phyloP scores from a whole-genome alignment of 2,888 invertebrate species.

The Aelia acuminata region DNA sequence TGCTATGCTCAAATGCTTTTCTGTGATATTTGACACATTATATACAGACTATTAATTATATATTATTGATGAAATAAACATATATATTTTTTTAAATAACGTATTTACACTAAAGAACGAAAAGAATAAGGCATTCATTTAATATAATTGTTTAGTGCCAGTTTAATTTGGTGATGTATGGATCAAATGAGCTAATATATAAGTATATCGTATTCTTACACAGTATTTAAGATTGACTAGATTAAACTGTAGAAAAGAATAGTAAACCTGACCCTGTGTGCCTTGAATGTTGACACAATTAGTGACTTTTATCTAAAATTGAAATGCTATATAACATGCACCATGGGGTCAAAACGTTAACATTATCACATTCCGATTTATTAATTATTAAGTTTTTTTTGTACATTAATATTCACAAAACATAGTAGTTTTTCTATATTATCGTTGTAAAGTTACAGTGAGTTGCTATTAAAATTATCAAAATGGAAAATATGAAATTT shows the following conservation, averaged over 20 bases:
- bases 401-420: conserved; percentile 45
- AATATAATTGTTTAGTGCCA: conserved; percentile 57
- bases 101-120: conserved; percentile 55
- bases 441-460: conserved; percentile 51
- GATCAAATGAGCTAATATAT: conserved; percentile 57
- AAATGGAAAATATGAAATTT: conserved; percentile 15
- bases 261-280: conserved; percentile 56
- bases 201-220: conserved; percentile 60
- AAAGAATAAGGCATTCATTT: conserved; percentile 51
- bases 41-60: conserved; percentile 59
- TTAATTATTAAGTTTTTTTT: conserved; percentile 45
- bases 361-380: conserved; percentile 55
- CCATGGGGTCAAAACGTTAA: conserved; percentile 57
- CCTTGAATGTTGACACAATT: conserved; percentile 52
- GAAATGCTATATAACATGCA: conserved; percentile 55
- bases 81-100: conserved; percentile 52
- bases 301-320: conserved; percentile 49
- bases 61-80: conserved; percentile 41
- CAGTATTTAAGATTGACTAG: conserved; percentile 51
- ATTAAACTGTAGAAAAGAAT: conserved; percentile 47
- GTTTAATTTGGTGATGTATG: conserved; percentile 56
- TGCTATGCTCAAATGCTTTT: conserved; percentile 64
- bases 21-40: conserved; percentile 58
- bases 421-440: conserved; percentile 36
- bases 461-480: conserved; percentile 27